Percentiles rank a stretch among this genome's conserved stretches.
Conservation (phyloP, 2,888 invertebrate species). For the Watsonalla cultraria region DNA sequence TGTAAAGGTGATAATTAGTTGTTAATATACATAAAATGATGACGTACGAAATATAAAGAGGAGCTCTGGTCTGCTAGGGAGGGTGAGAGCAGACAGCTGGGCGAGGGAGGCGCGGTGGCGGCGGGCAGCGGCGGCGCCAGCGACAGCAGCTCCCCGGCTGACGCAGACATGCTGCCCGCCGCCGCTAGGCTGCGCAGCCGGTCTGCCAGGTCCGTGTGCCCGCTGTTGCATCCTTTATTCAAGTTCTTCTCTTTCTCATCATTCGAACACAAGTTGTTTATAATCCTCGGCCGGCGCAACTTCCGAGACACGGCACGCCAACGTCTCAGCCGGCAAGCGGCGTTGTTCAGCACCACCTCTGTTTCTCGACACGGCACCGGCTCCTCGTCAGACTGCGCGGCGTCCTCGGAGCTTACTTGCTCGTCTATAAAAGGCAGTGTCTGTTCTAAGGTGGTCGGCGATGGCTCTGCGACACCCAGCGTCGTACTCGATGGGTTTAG, state of each 20-base stretch:
- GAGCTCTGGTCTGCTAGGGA: conserved; percentile 67
- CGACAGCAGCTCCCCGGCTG: conserved; percentile 65
- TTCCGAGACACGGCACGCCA: conserved; percentile 75
- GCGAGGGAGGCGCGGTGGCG: conserved; percentile 72
- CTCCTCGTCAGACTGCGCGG: conserved; percentile 55
- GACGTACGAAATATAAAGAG: conserved; percentile 67
- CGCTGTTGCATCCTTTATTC: conserved; percentile 37
- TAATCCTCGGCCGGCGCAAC: conserved; percentile 66
- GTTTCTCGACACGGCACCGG: conserved; percentile 46
- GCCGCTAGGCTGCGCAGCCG: conserved; percentile 66
- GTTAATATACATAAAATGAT: background rate
- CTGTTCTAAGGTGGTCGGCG: conserved; percentile 41
- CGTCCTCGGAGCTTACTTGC: conserved; percentile 40
- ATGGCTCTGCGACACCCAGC: conserved; percentile 36
- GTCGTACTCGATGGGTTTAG: conserved; percentile 40
- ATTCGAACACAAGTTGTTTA: conserved; percentile 64
- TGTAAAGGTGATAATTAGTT: no score
- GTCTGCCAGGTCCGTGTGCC: conserved; percentile 68
- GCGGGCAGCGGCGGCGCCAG: conserved; percentile 69
- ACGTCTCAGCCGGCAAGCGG: conserved; percentile 68
- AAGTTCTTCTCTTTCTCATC: conserved; percentile 44
- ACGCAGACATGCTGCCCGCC: conserved; percentile 67
- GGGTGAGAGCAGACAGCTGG: conserved; percentile 64
- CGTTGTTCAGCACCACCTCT: conserved; percentile 62
- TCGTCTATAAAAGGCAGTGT: conserved; percentile 65